Base-by-base conservation (phyloP, 2,888 invertebrate species). In the Troides helena region DNA sequence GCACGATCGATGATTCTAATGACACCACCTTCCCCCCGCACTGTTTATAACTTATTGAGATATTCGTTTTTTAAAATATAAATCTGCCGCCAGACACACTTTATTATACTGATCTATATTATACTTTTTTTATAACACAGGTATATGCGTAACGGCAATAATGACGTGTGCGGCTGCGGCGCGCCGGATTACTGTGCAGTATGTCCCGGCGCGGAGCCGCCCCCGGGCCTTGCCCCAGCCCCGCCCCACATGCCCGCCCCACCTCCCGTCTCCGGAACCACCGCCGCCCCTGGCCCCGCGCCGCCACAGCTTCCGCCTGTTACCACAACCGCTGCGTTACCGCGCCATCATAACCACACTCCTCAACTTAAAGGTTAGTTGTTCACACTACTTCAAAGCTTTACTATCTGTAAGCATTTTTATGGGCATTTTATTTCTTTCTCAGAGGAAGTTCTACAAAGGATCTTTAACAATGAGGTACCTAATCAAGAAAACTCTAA, bases 381-480 rank as follows among this genome's bases (percentile, higher is more conserved):
- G 30, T 25, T 39, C n/a, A 56, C 1, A 0, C 8, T 56, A 21
- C 56, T 21, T 21, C 8, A 21, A 56, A 7, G 5, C n/a, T 21
- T 10, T 21, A 5, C 56, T n/a, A 14, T n/a, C 53, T 10, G 7
- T 6, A 53, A n/a, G 1, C 21, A 21, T 56, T 56, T 18, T 56
- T 56, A n/a, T 17, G 17, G n/a, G 2, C 21, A 30, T 56, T 8
- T 56, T 56, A 53, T 56, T 21, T 56, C 10, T 56, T 56, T 56
- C 56, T 21, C 81, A 93, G 92, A 92, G 74, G 93, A 93, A 76
- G 86, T 87, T 1, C 80, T 92, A 1, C 90, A 90, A 74, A 76
- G 88, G 18, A 90, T 92, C 72, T 82, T 93, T 70, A 90, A 92
- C 23, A 77, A 77, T 0, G 88, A 90, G 58, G 87, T 87, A 0